Evolutionary conservation across 2,797 vertebrate genomes (phyloP).

Genomic region (Clarias fuscus): DNA sequence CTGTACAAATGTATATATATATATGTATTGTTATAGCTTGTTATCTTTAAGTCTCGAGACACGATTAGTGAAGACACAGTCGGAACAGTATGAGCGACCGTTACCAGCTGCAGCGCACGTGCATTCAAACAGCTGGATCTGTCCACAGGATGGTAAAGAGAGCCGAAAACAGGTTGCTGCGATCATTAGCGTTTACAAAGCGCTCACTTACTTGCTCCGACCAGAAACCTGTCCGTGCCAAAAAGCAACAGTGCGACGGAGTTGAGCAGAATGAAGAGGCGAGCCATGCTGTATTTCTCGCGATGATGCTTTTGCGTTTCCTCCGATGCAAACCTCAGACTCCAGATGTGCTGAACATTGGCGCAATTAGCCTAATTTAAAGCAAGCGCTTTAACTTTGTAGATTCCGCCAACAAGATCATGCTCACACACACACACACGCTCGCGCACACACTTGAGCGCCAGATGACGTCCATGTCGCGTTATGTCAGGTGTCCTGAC

Average conservation of each 20-base stretch:
- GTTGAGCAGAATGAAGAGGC: slow-evolving; percentile 78
- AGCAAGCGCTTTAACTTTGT: slow-evolving; percentile 56
- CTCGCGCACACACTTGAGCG: slow-evolving; percentile 58
- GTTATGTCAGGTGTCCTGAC: slow-evolving; percentile 53
- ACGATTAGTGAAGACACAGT: neutral
- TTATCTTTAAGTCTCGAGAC: neutral
- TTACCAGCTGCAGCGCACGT: slow-evolving; percentile 19
- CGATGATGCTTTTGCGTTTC: slow-evolving; percentile 34
- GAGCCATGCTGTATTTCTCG: slow-evolving; percentile 73
- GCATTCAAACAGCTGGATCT: slow-evolving; percentile 9
- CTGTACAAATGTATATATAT: no score
- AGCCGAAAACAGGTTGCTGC: neutral
- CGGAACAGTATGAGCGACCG: neutral
- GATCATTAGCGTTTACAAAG: neutral
- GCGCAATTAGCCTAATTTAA: slow-evolving; percentile 25
- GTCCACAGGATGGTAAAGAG: neutral
- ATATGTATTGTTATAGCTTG: neutral
- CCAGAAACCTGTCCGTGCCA: slow-evolving; percentile 86
- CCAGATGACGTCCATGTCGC: slow-evolving; percentile 52
- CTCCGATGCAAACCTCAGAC: slow-evolving; percentile 45
- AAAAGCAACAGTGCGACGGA: slow-evolving; percentile 88
- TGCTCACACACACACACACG: slow-evolving; percentile 17
- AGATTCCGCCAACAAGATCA: slow-evolving; percentile 48
- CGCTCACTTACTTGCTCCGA: slow-evolving; percentile 86
- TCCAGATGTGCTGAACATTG: slow-evolving; percentile 27